Base-by-base conservation (phyloP, 2,888 invertebrate species). In the Acanthosepion pharaonis region DNA sequence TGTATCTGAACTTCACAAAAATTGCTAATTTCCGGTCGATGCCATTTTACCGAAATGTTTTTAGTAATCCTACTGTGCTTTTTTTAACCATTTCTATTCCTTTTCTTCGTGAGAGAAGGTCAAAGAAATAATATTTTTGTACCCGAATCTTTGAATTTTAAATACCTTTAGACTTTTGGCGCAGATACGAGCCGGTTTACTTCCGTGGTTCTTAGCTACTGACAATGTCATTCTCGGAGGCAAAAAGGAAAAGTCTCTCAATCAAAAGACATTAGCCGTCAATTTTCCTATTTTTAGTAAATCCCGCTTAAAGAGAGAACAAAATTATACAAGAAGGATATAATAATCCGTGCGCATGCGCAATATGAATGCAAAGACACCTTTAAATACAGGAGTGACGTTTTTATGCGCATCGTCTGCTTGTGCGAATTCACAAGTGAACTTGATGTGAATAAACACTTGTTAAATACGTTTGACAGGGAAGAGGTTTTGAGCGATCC, bases 231-330 rank as follows among this genome's bases (percentile, higher is more conserved):
- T 78, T 78, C n/a, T 78, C 78, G 15, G 78, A 33, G n/a, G 78
- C 78, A 11, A 78, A n/a, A 33, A 3, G 78, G 78, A 33, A 78
- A n/a, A 78, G 78, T 78, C 9, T 78, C n/a, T n/a, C 33, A n/a
- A 78, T 78, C n/a, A 78, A 78, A 78, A 78, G 78, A 78, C 78
- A 78, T 78, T 78, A 78, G 33, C n/a, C 78, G n/a, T 78, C 78
- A 78, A n/a, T 78, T 78, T 3, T 33, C 78, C 78, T 78, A 78
- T 78, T 78, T 78, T 78, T 33, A 78, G 78, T 33, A 78, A 78
- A n/a, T 15, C n/a, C 78, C 11, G 78, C 78, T n/a, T 78, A 33
- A 78, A 78, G 23, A 78, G 78, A 78, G 9, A 55, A 18, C 28
- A 78, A 78, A 78, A 78, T 25, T 78, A 64, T 25, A 25, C 23